Percentiles rank a stretch among this genome's conserved stretches.
Evolutionary conservation across 2,797 vertebrate genomes (phyloP).

Genomic region (Acrossocheilus wenchowensis): DNA sequence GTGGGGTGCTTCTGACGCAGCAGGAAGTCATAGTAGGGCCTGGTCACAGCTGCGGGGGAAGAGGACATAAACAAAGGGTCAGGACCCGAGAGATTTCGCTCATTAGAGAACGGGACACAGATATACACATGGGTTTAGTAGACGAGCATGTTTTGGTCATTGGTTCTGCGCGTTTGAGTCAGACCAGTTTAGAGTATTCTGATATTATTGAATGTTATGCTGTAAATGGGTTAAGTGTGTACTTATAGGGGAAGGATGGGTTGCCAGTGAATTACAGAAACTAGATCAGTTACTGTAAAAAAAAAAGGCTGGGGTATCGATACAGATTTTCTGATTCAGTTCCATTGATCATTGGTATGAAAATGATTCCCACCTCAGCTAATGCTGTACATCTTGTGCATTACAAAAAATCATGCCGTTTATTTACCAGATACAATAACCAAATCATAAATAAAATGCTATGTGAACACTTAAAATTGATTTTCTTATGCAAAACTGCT

Average conservation of each 20-base stretch:
- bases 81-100: background rate
- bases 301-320: background rate
- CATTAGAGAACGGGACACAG: background rate
- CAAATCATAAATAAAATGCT: no score
- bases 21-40: conserved; percentile 92
- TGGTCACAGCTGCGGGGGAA: conserved; percentile 79
- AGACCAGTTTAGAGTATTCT: background rate
- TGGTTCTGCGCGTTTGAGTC: background rate
- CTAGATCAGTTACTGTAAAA: conserved; percentile 10
- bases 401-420: background rate
- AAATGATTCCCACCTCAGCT: background rate
- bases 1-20: conserved; percentile 91
- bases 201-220: background rate
- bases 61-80: conserved; percentile 21
- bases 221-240: conserved; percentile 22
- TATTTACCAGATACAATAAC: background rate
- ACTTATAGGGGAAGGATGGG: background rate
- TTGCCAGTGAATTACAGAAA: conserved; percentile 5
- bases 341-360: background rate
- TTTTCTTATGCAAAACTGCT: background rate
- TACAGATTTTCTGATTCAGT: conserved; percentile 12
- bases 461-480: background rate
- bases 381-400: background rate
- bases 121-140: conserved; percentile 26
- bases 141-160: background rate